Base-by-base conservation (phyloP, 2,888 invertebrate genomes). In the Venusia cambrica region DNA sequence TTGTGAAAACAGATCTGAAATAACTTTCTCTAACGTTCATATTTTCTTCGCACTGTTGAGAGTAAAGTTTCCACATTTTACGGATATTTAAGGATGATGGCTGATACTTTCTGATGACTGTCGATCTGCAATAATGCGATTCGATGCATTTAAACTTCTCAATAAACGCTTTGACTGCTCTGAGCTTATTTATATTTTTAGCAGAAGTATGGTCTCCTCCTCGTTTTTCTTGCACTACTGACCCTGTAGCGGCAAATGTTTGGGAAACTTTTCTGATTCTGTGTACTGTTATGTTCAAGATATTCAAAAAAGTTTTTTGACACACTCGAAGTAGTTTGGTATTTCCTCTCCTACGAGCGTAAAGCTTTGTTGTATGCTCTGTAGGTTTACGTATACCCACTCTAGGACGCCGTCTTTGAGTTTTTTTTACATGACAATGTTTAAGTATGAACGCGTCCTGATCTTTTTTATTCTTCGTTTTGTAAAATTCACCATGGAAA, bases 71-170 rank as follows among this genome's bases (percentile, higher is more conserved):
- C 28, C 32, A 38, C 33, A 38, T 32, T 38, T 50, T 47, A 10
- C 40, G 24, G 22, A 46, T 48, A 12, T 52, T 52, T 20, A 48
- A 20, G 15, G 35, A 30, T 10, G 45, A 42, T 29, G 41, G 38
- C 22, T 48, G 42, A 38, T 51, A 47, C 39, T 51, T 48, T 40
- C 48, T 42, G 10, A 18, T 15, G 17, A 37, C 11, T 3, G 39
- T 38, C 4, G 45, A 48, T 22, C 48, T 18, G 29, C 48, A 48
- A 19, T 48, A 47, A 34, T 47, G 51, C 20, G 45, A 47, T 16
- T 51, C 45, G 4, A 48, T 18, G 15, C 46, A 48, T 24, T 46
- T 18, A 39, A 51, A 48, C 17, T 28, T 32, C 16, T 39, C 18
- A 5, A 34, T 39, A 27, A 39, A 39, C 17, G 10, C 35, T 38